These are phyloP conservation scores for Tetrao urogallus DNA, from an alignment of 2,113 vertebrate genomes.

Conservation along the genomic window DNA sequence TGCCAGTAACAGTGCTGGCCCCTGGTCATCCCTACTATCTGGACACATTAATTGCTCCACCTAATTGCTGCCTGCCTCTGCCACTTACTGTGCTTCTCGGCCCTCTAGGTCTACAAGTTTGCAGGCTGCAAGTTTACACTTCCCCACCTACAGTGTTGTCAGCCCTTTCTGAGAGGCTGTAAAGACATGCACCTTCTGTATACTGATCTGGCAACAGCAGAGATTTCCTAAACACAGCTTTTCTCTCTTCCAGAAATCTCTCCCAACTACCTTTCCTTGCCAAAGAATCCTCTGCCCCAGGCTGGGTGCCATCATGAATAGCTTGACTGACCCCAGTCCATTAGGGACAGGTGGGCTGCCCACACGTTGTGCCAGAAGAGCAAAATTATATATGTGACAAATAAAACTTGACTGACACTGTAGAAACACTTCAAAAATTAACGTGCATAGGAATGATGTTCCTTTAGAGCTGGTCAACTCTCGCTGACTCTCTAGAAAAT, in stretches of 20 bases:
- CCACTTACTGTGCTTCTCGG: not conserved
- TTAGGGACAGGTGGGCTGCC: not conserved
- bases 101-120: not conserved
- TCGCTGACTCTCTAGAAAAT: not conserved
- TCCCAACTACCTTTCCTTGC: not conserved
- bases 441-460: not conserved
- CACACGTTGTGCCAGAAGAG: not conserved
- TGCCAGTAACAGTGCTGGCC: not conserved
- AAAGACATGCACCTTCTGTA: not conserved
- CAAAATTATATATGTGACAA: not conserved
- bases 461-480: not conserved
- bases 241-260: not conserved
- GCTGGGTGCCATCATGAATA: not conserved
- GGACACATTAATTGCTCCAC: not conserved
- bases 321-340: not conserved
- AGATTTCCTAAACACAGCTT: not conserved
- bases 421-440: not conserved
- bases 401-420: not conserved
- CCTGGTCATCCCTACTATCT: not conserved
- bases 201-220: not conserved
- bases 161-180: not conserved
- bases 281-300: not conserved
- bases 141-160: not conserved
- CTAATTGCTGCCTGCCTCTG: accelerated
- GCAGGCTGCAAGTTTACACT: not conserved